These are phyloP conservation scores for Caerostris extrusa DNA, from an alignment of 1,140 invertebrate genomes.

Conservation along the genomic window DNA sequence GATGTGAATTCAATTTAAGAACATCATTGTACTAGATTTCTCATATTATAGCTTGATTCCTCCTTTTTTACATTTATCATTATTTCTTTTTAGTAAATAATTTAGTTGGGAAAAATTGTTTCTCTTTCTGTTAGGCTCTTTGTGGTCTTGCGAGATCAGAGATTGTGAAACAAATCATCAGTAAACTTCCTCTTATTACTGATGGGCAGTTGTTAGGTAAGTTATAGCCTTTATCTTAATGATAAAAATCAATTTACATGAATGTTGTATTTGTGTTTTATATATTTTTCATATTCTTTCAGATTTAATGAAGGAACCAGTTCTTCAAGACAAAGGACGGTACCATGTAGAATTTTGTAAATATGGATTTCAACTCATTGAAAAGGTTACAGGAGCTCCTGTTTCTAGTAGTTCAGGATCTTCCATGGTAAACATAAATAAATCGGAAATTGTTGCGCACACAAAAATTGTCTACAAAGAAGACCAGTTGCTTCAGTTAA, in stretches of 20 bases:
- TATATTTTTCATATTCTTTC: neutral
- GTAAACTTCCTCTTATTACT: slow-evolving; percentile 96
- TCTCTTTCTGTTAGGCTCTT: slow-evolving; percentile 84
- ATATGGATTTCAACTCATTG: slow-evolving; percentile 94
- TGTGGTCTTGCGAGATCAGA: slow-evolving; percentile 95
- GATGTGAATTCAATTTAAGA: no score
- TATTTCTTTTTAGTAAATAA: no score
- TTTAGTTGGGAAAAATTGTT: no score
- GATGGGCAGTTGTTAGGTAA: slow-evolving; percentile 94
- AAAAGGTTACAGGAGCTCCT: slow-evolving; percentile 94
- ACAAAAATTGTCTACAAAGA: slow-evolving; percentile 97
- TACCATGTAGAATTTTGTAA: slow-evolving; percentile 98
- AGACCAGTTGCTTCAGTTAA: slow-evolving; percentile 94
- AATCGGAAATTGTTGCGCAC: slow-evolving; percentile 96
- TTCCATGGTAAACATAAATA: slow-evolving; percentile 91
- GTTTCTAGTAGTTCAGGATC: slow-evolving; percentile 88
- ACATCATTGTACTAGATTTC: no score
- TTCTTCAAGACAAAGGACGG: slow-evolving; percentile 95
- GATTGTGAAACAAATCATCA: slow-evolving; percentile 96
- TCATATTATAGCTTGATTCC: no score
- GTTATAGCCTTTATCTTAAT: slow-evolving; percentile 73
- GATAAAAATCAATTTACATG: neutral
- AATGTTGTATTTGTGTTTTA: neutral
- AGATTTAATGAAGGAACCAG: slow-evolving; percentile 95
- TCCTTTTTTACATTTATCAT: no score